Percentiles rank a stretch among this genome's conserved stretches.
phyloP scores from a whole-genome alignment of 2,113 vertebrate species.

The Beaufortia kweichowensis region DNA sequence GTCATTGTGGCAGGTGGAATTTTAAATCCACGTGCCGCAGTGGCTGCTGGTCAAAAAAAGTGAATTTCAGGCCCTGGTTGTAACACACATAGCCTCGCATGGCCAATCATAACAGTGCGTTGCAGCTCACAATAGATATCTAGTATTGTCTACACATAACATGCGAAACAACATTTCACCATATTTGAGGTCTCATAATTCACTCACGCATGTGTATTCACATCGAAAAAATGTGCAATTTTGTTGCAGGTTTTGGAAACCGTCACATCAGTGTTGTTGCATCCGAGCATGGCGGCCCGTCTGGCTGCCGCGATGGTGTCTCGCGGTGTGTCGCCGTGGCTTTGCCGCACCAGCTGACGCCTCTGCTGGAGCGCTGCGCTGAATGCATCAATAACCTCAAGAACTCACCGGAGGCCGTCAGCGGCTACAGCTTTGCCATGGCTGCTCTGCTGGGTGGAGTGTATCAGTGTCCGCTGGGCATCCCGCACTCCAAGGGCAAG shows the following conservation, averaged over 20 bases:
- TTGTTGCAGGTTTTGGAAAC: conserved; percentile 79
- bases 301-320: conserved; percentile 93
- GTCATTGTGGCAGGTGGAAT: too few species aligned
- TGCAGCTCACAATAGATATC: too few species aligned
- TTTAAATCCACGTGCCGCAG: too few species aligned
- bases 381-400: conserved; percentile 96
- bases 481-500: conserved; percentile 98
- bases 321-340: conserved; percentile 95
- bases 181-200: too few species aligned
- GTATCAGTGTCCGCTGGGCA: conserved; percentile 94
- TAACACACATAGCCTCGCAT: too few species aligned
- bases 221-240: background rate
- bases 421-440: conserved; percentile 98
- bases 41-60: too few species aligned
- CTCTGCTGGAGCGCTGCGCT: conserved; percentile 90
- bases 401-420: conserved; percentile 96
- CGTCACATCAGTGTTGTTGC: conserved; percentile 92
- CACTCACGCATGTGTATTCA: background rate
- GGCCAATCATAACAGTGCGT: too few species aligned
- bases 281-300: conserved; percentile 97
- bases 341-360: conserved; percentile 91
- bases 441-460: conserved; percentile 94
- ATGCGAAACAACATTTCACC: too few species aligned
- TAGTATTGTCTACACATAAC: too few species aligned
- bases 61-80: too few species aligned